A percentile compares a stretch with the other conserved stretches of the same genome.
Conservation (phyloP, 2,797 vertebrate genomes). For the Eospalax fontanierii region DNA sequence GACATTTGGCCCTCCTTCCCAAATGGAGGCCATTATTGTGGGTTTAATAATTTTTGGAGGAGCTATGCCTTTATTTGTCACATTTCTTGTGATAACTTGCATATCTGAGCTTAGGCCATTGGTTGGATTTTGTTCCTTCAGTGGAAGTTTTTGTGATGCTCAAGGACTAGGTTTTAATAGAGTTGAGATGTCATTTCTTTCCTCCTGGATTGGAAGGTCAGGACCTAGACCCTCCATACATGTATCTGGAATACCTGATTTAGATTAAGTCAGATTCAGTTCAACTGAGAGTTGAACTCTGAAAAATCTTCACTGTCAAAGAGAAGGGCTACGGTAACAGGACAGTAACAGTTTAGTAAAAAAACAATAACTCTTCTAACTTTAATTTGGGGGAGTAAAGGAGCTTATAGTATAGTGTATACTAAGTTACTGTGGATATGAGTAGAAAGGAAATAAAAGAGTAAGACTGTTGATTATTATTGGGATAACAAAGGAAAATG, state of each 20-base stretch:
- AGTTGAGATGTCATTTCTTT: too few species aligned
- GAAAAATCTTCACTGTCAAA: not conserved
- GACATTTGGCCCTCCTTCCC: too few species aligned
- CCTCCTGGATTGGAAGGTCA: not conserved
- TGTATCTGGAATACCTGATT: not conserved
- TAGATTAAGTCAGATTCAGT: too few species aligned
- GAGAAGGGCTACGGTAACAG: not conserved
- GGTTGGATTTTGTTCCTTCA: too few species aligned
- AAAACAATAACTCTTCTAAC: not conserved
- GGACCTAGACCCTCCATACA: too few species aligned
- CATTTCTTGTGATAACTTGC: not conserved
- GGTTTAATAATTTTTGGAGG: not conserved
- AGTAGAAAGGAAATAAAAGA: not conserved
- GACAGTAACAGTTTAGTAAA: too few species aligned
- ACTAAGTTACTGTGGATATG: not conserved
- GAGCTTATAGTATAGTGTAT: not conserved
- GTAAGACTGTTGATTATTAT: not conserved
- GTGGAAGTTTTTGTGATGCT: too few species aligned
- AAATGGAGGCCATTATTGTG: not conserved
- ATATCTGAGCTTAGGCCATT: too few species aligned
- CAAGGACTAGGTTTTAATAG: too few species aligned
- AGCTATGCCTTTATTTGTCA: not conserved
- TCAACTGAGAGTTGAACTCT: not conserved
- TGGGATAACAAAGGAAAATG: not conserved
- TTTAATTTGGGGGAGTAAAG: not conserved